Percentiles rank a stretch among this genome's conserved stretches.
These are phyloP conservation scores for Morbakka virulenta DNA, from an alignment of 30 jellyfish, hydroid and myxozoan species.

Conservation along the genomic window DNA sequence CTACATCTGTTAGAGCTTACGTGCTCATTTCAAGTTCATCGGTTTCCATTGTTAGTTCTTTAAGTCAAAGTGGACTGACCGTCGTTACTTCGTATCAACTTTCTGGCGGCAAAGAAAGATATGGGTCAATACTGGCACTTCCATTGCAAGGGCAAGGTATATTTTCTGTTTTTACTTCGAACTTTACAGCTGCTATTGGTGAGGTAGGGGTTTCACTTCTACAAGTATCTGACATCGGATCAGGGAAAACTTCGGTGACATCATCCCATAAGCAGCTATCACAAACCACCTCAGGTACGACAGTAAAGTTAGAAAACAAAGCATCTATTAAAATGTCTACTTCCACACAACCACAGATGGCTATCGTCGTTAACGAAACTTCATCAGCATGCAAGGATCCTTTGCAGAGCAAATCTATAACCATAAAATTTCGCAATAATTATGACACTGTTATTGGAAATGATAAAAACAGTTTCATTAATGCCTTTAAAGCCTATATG, in stretches of 20 bases:
- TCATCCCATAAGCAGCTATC: conserved; percentile 36
- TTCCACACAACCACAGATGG: conserved; percentile 53
- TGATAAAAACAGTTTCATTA: conserved; percentile 42
- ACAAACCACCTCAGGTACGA: conserved; percentile 34
- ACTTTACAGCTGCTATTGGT: conserved; percentile 20
- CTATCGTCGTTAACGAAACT: conserved; percentile 26
- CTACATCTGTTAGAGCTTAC: conserved; percentile 29
- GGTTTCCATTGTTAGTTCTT: conserved; percentile 12
- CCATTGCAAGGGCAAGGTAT: conserved; percentile 8
- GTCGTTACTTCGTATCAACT: conserved; percentile 23
- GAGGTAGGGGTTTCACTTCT: conserved; percentile 48
- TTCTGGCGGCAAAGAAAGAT: conserved; percentile 8
- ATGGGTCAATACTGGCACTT: conserved; percentile 40
- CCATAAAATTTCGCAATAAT: conserved; percentile 29
- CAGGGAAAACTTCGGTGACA: conserved; percentile 25
- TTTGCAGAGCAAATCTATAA: conserved; percentile 17
- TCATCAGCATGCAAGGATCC: conserved; percentile 59
- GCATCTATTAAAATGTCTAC: conserved; percentile 22
- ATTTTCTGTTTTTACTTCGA: conserved; percentile 17
- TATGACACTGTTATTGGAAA: conserved; percentile 48
- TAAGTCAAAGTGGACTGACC: conserved; percentile 28
- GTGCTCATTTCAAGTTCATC: conserved; percentile 15
- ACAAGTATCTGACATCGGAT: neutral
- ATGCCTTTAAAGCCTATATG: conserved; percentile 44
- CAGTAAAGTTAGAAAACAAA: conserved; percentile 23